Evolutionary conservation across 2,888 invertebrate genomes (phyloP).

Genomic region (Oscheius sp.): DNA sequence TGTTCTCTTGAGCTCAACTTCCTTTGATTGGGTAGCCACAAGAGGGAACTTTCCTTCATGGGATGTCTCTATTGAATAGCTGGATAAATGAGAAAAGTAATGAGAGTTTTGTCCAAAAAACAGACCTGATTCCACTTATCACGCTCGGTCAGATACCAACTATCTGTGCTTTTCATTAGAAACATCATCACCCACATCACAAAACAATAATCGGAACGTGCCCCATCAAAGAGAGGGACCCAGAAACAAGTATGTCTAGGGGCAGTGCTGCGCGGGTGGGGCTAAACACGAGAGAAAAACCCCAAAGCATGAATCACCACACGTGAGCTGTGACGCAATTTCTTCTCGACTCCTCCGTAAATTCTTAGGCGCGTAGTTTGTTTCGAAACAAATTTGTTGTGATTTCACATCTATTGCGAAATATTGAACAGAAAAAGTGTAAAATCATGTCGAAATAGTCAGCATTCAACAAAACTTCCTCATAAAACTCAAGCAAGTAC

Average conservation of each 20-base stretch:
- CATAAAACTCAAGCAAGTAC: no score
- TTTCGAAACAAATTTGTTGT: neutral
- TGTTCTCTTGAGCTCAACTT: no score
- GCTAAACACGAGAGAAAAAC: conserved; percentile 9
- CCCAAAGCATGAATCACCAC: conserved; percentile 17
- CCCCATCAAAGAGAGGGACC: no score
- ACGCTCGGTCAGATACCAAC: no score
- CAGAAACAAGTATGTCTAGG: conserved; percentile 4
- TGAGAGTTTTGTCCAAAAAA: no score
- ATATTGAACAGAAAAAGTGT: neutral
- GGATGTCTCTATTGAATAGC: no score
- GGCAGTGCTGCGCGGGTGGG: conserved; percentile 4
- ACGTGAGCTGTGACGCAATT: conserved; percentile 8
- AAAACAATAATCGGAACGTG: no score
- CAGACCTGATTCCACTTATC: no score
- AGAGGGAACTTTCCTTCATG: no score
- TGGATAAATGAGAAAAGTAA: no score
- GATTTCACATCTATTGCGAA: neutral
- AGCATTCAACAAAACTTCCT: neutral
- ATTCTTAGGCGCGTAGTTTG: neutral
- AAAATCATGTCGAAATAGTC: neutral
- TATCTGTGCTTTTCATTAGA: no score
- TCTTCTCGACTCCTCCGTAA: neutral
- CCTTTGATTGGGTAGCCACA: no score
- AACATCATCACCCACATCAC: conserved; percentile 17